These are phyloP conservation scores for Anser brachyrhynchus DNA, from an alignment of 2,113 vertebrate genomes.

Conservation along the genomic window DNA sequence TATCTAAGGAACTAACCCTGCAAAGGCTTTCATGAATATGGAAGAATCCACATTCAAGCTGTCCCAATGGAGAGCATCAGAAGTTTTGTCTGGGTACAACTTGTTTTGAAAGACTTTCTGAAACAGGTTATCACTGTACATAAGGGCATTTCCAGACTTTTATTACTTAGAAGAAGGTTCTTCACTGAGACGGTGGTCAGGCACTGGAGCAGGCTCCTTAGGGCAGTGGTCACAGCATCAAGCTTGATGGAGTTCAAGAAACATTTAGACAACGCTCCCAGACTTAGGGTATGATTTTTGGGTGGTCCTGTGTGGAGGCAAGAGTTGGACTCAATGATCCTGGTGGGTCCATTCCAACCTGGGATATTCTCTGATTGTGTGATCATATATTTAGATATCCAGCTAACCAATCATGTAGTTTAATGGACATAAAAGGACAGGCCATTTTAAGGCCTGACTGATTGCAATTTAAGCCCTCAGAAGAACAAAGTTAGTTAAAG, in stretches of 20 bases:
- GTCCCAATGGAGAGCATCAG: not conserved
- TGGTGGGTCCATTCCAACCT: too few species aligned
- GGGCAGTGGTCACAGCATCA: too few species aligned
- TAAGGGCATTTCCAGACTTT: not conserved
- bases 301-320: too few species aligned
- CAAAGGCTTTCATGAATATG: rapidly evolving
- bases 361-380: too few species aligned
- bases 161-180: not conserved
- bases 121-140: not conserved
- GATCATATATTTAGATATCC: not conserved
- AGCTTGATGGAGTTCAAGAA: too few species aligned
- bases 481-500: not conserved
- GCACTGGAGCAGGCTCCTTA: not conserved
- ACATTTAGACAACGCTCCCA: too few species aligned
- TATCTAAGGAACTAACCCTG: not conserved
- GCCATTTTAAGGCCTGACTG: not conserved
- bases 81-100: not conserved
- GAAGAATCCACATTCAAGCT: not conserved
- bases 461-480: not conserved
- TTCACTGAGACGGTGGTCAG: not conserved
- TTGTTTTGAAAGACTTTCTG: not conserved
- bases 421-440: not conserved
- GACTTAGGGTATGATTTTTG: too few species aligned
- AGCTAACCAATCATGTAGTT: not conserved
- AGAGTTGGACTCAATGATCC: too few species aligned